A percentile compares a stretch with the other conserved stretches of the same genome.
phyloP scores from a whole-genome alignment of 2,113 vertebrate species.

The Takifugu bimaculatus region DNA sequence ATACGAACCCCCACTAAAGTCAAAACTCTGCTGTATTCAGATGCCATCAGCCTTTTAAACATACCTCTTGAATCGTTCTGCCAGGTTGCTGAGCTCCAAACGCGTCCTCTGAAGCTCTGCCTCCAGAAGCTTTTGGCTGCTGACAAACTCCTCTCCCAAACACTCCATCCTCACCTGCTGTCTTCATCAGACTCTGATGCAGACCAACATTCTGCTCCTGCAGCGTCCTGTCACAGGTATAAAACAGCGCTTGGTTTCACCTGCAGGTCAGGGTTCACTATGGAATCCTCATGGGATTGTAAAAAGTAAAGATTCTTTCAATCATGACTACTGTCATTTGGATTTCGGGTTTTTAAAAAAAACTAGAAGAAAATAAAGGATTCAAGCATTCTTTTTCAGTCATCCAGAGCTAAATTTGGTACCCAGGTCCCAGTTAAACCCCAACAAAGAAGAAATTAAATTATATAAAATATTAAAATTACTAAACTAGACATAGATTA shows the following conservation, averaged over 20 bases:
- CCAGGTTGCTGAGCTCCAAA: conserved; percentile 64
- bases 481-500: too few species aligned
- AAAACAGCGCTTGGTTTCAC: not conserved
- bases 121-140: conserved; percentile 70
- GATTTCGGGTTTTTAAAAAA: too few species aligned
- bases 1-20: not conserved
- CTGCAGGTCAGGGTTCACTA: not conserved
- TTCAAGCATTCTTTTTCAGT: too few species aligned
- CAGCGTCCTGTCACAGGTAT: conserved; percentile 49
- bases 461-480: too few species aligned
- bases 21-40: not conserved
- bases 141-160: conserved; percentile 72
- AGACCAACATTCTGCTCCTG: conserved; percentile 69
- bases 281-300: too few species aligned
- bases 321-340: too few species aligned
- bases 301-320: too few species aligned
- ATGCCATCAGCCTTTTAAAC: not conserved
- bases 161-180: conserved; percentile 68
- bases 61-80: conserved; percentile 72
- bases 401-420: too few species aligned
- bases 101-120: conserved; percentile 70
- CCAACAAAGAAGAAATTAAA: not conserved
- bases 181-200: conserved; percentile 63
- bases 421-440: too few species aligned
- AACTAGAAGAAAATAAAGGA: not conserved